A percentile compares a stretch with the other conserved stretches of the same genome.
Evolutionary conservation across 1,140 invertebrate species (phyloP).

Genomic region (Aphelinus atriplicis): DNA sequence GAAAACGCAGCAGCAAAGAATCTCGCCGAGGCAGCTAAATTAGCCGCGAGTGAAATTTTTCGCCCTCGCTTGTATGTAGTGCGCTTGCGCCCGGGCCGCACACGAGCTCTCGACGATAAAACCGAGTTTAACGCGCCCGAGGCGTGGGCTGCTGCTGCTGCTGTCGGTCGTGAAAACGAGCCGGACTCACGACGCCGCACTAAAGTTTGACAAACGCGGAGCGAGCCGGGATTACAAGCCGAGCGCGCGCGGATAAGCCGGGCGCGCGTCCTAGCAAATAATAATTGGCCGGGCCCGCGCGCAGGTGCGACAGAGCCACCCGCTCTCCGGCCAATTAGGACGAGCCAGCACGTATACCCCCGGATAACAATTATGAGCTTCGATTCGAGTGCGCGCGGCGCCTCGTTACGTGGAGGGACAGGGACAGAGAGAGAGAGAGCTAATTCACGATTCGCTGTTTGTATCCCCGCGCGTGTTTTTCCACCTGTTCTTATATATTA

Average conservation of each 20-base stretch:
- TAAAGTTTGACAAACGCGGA: slow-evolving; percentile 51
- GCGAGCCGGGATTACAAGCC: slow-evolving; percentile 48
- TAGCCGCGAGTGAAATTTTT: slow-evolving; percentile 13
- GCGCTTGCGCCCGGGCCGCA: no score
- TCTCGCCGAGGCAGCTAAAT: not conserved
- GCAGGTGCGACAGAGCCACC: not conserved
- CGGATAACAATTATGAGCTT: no score
- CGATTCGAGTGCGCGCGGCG: no score
- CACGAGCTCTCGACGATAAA: slow-evolving; percentile 2
- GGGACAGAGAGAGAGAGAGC: no score
- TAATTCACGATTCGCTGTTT: no score
- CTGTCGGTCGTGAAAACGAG: not conserved
- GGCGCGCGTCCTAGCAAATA: slow-evolving; percentile 48
- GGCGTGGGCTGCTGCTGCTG: not conserved
- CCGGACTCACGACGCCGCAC: slow-evolving; percentile 40
- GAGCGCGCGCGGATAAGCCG: slow-evolving; percentile 44
- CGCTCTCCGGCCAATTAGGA: no score
- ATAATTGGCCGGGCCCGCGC: slow-evolving; percentile 41
- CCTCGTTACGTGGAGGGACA: no score
- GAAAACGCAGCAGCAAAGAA: slow-evolving; percentile 1
- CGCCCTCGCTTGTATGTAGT: not conserved
- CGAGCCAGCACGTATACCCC: no score
- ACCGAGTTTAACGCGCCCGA: slow-evolving; percentile 12
- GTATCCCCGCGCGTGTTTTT: no score
- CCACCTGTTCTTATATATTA: no score